Evolutionary conservation across 1,140 invertebrate species (phyloP), one percentile per base, ranked within the genome.

Genomic region (Drosophila asahinai): DNA sequence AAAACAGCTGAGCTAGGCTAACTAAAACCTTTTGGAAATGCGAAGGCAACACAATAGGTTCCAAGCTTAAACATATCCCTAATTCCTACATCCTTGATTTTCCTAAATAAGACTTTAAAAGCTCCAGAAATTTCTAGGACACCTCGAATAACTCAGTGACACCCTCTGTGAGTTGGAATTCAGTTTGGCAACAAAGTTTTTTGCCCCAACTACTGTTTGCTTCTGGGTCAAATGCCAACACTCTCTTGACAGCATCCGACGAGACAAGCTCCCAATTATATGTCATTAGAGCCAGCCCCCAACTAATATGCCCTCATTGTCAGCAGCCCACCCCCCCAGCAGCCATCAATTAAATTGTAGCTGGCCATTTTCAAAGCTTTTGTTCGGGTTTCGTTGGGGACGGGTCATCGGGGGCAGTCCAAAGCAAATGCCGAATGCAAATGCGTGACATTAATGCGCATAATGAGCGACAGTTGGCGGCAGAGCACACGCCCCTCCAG

Each of bases 391-490:
- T 54, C 33, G 1, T 4, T 8, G 25, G 48, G 52, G 30, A 27
- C 6, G 40, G 40, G 38, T 45, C 40, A 33, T 17, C 30, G 55
- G 17, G 40, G 25, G 12, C 36, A 33, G 15, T 9, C 33, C 19
- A 36, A 38, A 54, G 19, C 19, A 67, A 68, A 67, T 33, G 30
- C 36, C 33, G 55, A 75, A 78, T 48, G 55, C 72, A 64, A 73
- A 58, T 62, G 65, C 19, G 65, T 65, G 81, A 73, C 84, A 84
- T 84, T 89, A 89, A 84, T 79, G 74, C 74, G 81, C 63, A 89
- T 81, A 90, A 84, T 87, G 83, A 80, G 80, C 60, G 76, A 61
- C 75, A 79, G 75, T 42, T 42, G 61, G 52, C 25, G 61, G 57
- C 61, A 36, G 52, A 40, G 33, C 30, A 33, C 60, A 58, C 67